Base-by-base conservation (phyloP, 1,140 invertebrate genomes). In the Ridgeia piscesae region DNA sequence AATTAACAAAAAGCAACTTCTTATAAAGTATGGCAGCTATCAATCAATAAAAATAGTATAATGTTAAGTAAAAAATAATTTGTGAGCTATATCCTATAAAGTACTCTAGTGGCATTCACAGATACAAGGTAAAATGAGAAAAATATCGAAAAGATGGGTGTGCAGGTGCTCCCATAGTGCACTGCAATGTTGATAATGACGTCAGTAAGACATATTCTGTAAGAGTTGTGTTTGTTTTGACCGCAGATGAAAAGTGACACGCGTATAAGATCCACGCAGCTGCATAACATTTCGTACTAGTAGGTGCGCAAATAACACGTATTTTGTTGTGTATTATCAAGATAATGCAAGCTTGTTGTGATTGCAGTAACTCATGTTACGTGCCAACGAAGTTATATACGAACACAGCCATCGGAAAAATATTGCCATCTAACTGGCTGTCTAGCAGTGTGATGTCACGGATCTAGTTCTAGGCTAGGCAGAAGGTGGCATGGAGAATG, bases 141-240 rank as follows among this genome's bases (percentile, higher is more conserved):
- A 77, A 77, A 77, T 77, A 31, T 77, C 27, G 27, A 77, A 77
- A 31, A 17, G 6, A 77, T 77, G 58, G 58, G 58, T 77, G 58
- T 77, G 58, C 58, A 77, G 58, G 58, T 77, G 58, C 58, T 77
- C 58, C 58, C 58, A 77, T 31, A 77, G 58, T 77, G 58, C 58
- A 77, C 58, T 77, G 58, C 58, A 77, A 31, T 77, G 58, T 77
- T 77, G 58, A 77, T 77, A 77, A 77, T 77, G 58, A 77, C 58
- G 58, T 77, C 58, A 77, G 58, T 77, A 77, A 42, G 58, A 77
- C 14, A 77, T 50, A 50, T 77, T 77, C 58, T 77, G 58, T 77
- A 17, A 77, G 58, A 77, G 58, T 77, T 77, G 58, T 77, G 58
- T 77, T 77, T 77, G 58, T 77, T 77, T 77, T 77, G 58, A 77